Percentiles rank a stretch among this genome's conserved stretches.
Conservation (phyloP, 2,113 vertebrate genomes). For the Ceratotherium simum region DNA sequence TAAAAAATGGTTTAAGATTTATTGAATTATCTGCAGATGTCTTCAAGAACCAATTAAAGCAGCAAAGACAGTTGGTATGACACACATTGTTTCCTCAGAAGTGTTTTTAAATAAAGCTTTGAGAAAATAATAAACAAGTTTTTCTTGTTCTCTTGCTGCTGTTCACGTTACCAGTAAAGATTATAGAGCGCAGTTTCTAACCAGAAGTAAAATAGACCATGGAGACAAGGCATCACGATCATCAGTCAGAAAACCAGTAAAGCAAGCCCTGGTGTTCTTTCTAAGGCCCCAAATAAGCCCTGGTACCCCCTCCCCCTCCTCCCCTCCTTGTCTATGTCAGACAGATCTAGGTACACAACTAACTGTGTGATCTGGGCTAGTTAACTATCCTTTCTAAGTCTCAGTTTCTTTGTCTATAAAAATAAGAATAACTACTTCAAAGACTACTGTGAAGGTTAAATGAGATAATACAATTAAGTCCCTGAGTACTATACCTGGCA, state of each 20-base stretch:
- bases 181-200: background rate
- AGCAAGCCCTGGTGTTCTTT: background rate
- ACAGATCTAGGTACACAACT: background rate
- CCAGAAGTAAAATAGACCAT: background rate
- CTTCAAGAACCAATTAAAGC: constrained; percentile 41
- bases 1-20: background rate
- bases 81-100: constrained; percentile 37
- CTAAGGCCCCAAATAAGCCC: background rate
- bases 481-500: background rate
- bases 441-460: background rate
- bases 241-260: background rate
- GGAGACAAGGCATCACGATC: background rate
- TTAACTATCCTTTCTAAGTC: background rate
- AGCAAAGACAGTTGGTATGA: constrained; percentile 18
- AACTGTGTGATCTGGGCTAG: background rate
- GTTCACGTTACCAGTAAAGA: background rate
- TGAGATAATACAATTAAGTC: background rate
- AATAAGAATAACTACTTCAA: background rate
- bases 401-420: constrained; percentile 17
- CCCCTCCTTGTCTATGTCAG: fast-evolving
- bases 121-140: background rate
- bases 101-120: constrained; percentile 12
- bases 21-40: constrained; percentile 36
- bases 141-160: background rate
- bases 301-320: background rate